phyloP scores from a whole-genome alignment of 1,140 invertebrate species.

The Macrosteles quadrilineatus region DNA sequence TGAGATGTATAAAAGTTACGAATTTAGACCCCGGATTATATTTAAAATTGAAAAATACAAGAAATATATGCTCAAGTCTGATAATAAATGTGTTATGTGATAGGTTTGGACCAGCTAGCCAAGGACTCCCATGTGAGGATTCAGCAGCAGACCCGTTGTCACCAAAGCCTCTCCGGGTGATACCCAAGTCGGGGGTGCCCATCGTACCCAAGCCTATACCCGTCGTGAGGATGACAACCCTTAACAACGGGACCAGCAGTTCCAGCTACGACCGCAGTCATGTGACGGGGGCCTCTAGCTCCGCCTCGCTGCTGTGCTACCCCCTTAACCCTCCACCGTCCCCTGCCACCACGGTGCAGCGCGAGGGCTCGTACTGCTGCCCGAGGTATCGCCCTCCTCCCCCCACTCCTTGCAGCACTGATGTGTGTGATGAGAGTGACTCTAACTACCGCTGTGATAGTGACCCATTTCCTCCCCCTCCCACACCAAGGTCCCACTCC shows the following conservation, averaged over 20 bases:
- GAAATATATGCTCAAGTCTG: no score
- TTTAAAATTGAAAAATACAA: no score
- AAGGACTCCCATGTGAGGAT: constrained; percentile 47
- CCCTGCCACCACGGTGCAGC: constrained; percentile 70
- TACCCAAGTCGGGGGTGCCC: not conserved
- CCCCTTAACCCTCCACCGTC: constrained; percentile 88
- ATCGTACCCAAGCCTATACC: constrained; percentile 12
- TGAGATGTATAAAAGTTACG: no score
- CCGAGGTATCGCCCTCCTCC: constrained; percentile 88
- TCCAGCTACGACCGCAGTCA: constrained; percentile 76
- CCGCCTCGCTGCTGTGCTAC: constrained; percentile 57
- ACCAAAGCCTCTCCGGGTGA: constrained; percentile 50
- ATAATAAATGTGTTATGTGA: no score
- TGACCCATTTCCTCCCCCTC: constrained; percentile 79
- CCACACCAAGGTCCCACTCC: constrained; percentile 78
- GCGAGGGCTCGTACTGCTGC: constrained; percentile 47
- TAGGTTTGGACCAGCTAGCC: constrained; percentile 13
- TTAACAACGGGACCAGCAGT: constrained; percentile 59
- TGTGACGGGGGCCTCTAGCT: constrained; percentile 80
- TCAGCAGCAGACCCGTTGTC: constrained; percentile 62
- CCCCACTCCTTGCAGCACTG: constrained; percentile 91
- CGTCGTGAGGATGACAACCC: constrained; percentile 63
- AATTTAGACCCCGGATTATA: no score
- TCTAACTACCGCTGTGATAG: constrained; percentile 67
- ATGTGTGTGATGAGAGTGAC: constrained; percentile 89